Evolutionary conservation across 2,113 vertebrate species (phyloP).

Genomic region (Daboia siamensis): DNA sequence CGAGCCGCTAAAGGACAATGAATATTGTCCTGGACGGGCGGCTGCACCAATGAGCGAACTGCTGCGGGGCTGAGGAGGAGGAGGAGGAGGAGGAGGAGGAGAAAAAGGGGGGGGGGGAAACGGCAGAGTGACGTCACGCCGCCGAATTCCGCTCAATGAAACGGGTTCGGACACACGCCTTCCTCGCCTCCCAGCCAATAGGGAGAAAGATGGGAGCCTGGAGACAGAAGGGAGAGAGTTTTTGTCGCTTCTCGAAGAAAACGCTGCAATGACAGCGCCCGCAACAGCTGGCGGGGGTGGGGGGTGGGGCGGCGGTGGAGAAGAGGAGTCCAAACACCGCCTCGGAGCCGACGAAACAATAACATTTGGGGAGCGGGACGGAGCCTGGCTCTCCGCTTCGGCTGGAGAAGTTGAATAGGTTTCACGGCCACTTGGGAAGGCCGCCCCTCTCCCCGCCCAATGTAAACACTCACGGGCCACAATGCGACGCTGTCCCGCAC

Average conservation of each 20-base stretch:
- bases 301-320: neutral
- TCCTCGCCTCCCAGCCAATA: constrained; percentile 64
- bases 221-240: constrained; percentile 5
- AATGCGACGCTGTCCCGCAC: constrained; percentile 12
- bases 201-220: constrained; percentile 12
- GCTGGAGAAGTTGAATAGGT: neutral
- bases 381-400: neutral
- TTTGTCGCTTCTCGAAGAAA: constrained; percentile 36
- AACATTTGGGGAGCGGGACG: constrained; percentile 2
- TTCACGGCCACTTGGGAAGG: constrained; percentile 16
- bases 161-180: constrained; percentile 67
- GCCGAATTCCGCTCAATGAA: constrained; percentile 75
- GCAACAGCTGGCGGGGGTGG: constrained; percentile 45
- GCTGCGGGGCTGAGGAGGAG: constrained; percentile 26
- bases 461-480: constrained; percentile 9
- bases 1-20: constrained; percentile 73
- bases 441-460: neutral
- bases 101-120: neutral
- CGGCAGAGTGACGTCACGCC: constrained; percentile 78
- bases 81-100: constrained; percentile 62
- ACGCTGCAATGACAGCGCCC: constrained; percentile 24
- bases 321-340: constrained; percentile 3
- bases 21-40: constrained; percentile 67
- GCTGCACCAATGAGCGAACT: constrained; percentile 76
- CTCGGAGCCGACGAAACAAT: neutral